A percentile compares a stretch with the other conserved stretches of the same genome.
These are phyloP conservation scores for Chiloscyllium plagiosum DNA, from an alignment of 2,113 vertebrate species.

Conservation along the genomic window DNA sequence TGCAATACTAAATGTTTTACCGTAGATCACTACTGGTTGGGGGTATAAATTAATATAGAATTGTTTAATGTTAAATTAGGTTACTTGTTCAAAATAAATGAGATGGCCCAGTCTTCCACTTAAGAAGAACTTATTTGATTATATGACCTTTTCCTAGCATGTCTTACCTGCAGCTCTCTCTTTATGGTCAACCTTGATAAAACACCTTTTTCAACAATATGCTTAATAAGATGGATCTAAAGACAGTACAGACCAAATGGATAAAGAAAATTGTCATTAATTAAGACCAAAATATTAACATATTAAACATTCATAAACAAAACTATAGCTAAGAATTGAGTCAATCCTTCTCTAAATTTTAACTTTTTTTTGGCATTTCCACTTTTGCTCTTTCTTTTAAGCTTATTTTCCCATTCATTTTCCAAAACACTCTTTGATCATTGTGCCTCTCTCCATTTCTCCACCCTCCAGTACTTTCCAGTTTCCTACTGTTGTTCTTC, in stretches of 20 bases:
- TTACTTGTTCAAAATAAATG: background rate
- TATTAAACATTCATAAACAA: background rate
- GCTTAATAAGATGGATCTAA: background rate
- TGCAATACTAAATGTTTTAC: background rate
- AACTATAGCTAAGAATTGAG: background rate
- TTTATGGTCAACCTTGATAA: background rate
- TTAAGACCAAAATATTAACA: background rate
- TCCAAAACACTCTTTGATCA: no score
- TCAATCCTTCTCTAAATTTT: background rate
- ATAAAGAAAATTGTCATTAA: background rate
- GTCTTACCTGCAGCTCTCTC: background rate
- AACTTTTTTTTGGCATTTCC: no score
- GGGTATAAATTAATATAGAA: background rate
- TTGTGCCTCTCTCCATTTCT: no score
- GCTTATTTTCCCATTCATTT: no score
- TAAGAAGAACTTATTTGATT: background rate
- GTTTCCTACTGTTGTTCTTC: no score
- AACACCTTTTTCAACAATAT: background rate
- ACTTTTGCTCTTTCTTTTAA: no score
- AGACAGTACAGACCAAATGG: background rate
- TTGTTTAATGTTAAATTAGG: background rate
- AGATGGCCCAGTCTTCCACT: background rate
- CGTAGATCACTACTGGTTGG: background rate
- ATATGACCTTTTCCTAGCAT: background rate
- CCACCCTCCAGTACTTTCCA: no score